Evolutionary conservation across 2,113 vertebrate species (phyloP).

Genomic region (Saguinus imperator): DNA sequence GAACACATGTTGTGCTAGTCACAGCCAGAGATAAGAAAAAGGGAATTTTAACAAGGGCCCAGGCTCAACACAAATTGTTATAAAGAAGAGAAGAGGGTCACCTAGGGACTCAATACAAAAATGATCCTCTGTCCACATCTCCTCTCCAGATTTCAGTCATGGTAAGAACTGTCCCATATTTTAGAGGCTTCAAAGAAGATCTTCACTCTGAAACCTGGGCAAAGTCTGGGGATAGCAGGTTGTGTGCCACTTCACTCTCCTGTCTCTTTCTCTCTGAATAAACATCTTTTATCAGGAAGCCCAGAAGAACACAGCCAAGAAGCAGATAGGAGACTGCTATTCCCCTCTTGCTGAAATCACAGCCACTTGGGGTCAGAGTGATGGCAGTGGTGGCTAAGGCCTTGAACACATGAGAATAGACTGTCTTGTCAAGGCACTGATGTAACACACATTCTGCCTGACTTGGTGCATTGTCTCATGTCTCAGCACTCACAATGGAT

Average conservation of each 20-base stretch:
- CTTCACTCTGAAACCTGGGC: neutral
- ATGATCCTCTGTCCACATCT: neutral
- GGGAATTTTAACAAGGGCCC: neutral
- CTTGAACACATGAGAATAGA: neutral
- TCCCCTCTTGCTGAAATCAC: neutral
- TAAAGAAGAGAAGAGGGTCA: accelerated
- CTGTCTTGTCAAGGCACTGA: too few species aligned
- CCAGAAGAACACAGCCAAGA: neutral
- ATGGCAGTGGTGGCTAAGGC: neutral
- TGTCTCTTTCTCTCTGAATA: neutral
- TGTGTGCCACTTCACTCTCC: neutral
- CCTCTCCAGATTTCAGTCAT: neutral
- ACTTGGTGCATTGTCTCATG: conserved; percentile 11
- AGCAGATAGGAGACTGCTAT: neutral
- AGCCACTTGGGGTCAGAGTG: neutral
- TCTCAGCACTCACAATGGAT: conserved; percentile 28
- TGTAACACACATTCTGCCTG: neutral
- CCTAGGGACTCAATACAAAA: neutral
- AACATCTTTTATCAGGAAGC: neutral
- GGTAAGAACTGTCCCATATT: neutral
- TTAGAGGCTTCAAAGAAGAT: neutral
- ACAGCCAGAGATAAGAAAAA: neutral
- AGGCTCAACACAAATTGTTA: too few species aligned
- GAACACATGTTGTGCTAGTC: neutral
- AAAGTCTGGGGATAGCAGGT: neutral